phyloP scores from a whole-genome alignment of 2,113 vertebrate genomes.

The Pluvianellus socialis region DNA sequence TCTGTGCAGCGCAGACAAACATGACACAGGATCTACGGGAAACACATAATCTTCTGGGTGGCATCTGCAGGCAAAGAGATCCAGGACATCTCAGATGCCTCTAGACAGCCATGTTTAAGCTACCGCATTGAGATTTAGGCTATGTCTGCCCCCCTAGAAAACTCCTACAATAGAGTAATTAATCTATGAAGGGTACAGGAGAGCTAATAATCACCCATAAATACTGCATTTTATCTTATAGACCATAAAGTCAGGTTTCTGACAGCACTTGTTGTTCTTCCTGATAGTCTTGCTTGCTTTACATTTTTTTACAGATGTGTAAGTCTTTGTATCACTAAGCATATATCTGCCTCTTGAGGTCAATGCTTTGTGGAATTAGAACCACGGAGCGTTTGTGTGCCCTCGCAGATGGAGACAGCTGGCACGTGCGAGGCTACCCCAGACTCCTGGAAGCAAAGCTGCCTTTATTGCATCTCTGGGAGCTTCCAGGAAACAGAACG shows the following conservation, averaged over 20 bases:
- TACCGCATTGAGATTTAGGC: not conserved
- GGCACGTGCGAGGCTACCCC: not conserved
- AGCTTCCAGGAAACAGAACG: not conserved
- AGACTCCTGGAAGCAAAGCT: conserved; percentile 13
- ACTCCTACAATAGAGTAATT: not conserved
- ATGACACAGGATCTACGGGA: not conserved
- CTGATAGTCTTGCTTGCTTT: not conserved
- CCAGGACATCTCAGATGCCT: not conserved
- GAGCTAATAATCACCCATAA: not conserved
- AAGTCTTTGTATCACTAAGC: not conserved
- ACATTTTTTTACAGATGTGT: not conserved
- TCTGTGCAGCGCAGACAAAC: not conserved
- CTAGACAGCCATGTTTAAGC: not conserved
- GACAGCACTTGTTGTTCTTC: not conserved
- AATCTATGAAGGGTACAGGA: not conserved
- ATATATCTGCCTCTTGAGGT: not conserved
- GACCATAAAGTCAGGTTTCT: not conserved
- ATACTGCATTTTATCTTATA: not conserved
- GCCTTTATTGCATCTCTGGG: not conserved
- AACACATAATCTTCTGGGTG: not conserved
- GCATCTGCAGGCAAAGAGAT: not conserved
- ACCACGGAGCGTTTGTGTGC: not conserved
- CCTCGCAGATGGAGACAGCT: not conserved
- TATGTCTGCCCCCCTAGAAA: not conserved
- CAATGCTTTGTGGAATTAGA: not conserved